These are phyloP conservation scores for Cephalopachus bancanus DNA, from an alignment of 2,797 vertebrate species.

Conservation along the genomic window DNA sequence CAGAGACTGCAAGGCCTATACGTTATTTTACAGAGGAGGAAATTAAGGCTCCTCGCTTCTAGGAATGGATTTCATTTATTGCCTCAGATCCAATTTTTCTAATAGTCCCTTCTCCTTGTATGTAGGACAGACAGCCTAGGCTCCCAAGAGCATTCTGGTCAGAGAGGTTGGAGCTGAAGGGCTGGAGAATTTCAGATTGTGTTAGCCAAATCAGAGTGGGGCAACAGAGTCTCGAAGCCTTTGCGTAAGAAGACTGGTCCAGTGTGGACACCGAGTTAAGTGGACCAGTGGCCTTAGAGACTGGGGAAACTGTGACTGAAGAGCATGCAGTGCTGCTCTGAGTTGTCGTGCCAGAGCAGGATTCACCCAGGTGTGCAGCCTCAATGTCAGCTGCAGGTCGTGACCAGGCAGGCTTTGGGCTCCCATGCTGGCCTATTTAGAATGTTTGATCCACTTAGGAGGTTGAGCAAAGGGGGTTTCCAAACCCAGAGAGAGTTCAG, in stretches of 20 bases:
- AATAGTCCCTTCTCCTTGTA: not conserved
- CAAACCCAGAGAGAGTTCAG: not conserved
- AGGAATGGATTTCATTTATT: not conserved
- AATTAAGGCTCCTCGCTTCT: not conserved
- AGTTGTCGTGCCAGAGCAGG: rapidly evolving
- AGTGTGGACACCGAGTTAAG: not conserved
- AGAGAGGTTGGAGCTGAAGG: not conserved
- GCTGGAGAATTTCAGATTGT: not conserved
- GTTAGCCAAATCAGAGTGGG: not conserved
- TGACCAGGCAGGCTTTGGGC: not conserved
- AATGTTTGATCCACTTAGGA: not conserved
- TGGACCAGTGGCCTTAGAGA: not conserved
- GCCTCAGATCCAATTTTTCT: not conserved
- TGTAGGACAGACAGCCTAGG: not conserved
- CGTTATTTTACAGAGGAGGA: not conserved
- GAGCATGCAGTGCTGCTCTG: not conserved
- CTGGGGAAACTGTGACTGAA: not conserved
- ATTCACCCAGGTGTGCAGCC: not conserved
- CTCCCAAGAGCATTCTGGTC: not conserved
- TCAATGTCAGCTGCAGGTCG: not conserved
- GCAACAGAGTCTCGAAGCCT: not conserved
- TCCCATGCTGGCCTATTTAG: not conserved
- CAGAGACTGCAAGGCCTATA: not conserved
- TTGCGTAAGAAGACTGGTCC: not conserved
- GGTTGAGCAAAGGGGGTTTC: not conserved